Conservation (phyloP, 2,888 invertebrate species). For the Lampropteryx suffumata region DNA sequence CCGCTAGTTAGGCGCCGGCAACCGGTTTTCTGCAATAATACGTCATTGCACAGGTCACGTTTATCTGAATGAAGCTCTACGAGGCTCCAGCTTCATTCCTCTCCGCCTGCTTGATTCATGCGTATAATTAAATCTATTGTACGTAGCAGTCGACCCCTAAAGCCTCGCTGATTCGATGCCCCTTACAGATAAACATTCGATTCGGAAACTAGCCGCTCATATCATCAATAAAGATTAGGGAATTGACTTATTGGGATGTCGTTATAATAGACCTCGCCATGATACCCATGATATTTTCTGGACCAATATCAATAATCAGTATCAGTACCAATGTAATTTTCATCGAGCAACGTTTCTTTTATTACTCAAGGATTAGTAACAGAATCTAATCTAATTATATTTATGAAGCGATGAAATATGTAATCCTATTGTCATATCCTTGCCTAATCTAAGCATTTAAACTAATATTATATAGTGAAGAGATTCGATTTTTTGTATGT, state of each 20-base stretch:
- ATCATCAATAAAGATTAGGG: slow-evolving; percentile 62
- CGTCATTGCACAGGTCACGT: slow-evolving; percentile 35
- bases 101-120: slow-evolving; percentile 71
- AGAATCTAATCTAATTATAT: too few relatives aligned
- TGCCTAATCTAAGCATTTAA: too few relatives aligned
- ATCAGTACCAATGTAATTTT: too few relatives aligned
- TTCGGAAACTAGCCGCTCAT: slow-evolving; percentile 43
- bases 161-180: slow-evolving; percentile 48
- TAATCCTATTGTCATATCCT: too few relatives aligned
- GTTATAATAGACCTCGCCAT: neutral
- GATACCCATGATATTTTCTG: neutral
- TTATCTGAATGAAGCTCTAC: slow-evolving; percentile 54
- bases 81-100: slow-evolving; percentile 37
- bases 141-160: slow-evolving; percentile 55
- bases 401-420: too few relatives aligned
- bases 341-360: too few relatives aligned
- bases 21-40: neutral
- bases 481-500: too few relatives aligned
- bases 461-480: too few relatives aligned
- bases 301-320: neutral
- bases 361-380: too few relatives aligned
- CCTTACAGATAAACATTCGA: slow-evolving; percentile 52
- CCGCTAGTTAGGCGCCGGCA: too few relatives aligned
- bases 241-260: slow-evolving; percentile 46
- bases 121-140: slow-evolving; percentile 83